Evolutionary conservation across 2,797 vertebrate genomes (phyloP), one percentile per base, ranked within the genome.

Genomic region (Nannoperca obscura): DNA sequence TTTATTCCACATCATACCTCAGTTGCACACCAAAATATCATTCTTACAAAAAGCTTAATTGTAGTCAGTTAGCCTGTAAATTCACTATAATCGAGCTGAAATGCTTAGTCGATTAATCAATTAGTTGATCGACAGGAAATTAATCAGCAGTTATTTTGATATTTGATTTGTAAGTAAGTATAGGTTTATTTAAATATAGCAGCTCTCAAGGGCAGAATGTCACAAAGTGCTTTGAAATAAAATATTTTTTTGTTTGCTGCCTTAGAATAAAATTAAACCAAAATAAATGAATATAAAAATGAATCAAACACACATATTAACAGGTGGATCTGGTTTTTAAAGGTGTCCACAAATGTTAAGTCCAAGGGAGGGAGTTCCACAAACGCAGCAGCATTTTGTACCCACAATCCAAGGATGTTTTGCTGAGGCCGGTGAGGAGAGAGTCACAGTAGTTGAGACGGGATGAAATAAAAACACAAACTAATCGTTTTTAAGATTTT

Each of bases 121-220:
- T 20, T 17, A 63, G 30, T n/a, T 17, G 20, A 58, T 34, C 1
- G 1, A 20, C 4, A 46, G 44, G 34, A 65, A 17, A 12, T 32
- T 1, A 62, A 12, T 55, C n/a, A 57, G 32, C 15, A 46, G 14
- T 22, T 50, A 57, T 36, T 52, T 19, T 44, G 10, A 5, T 24
- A 6, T 14, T 60, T 44, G 42, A 59, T 71, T 36, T 24, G 42
- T 49, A 36, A 52, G 11, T 44, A 53, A 60, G 32, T 6, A 34
- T 46, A 13, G 57, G 15, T 55, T 47, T 68, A 67, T 67, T 67
- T 76, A 57, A 27, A 27, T 52, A 66, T 14, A 20, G 27, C 22
- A 38, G 5, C 20, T 54, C 57, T 65, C 22, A 71, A 65, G 15
- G 19, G 42, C 46, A 60, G 47, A 53, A 22, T 19, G 44, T 34